Evolutionary conservation across 2,888 invertebrate species (phyloP), one percentile per base, ranked within the genome.

Genomic region (Trichogramma dendrolimi): DNA sequence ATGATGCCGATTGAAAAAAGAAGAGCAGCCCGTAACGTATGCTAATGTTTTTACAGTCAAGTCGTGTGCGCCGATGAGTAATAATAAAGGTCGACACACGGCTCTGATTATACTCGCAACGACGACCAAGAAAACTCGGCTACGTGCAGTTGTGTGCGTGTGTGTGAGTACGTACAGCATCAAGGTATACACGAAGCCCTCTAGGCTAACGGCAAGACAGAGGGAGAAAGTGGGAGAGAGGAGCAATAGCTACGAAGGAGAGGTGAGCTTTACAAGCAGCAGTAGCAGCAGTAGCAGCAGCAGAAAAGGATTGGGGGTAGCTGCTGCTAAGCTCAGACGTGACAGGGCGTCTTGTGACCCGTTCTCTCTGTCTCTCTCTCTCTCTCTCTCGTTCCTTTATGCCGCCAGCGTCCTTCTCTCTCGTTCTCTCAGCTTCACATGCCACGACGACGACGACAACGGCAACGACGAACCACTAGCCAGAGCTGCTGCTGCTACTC

Each of bases 281-380:
- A 27, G n/a, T n/a, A n/a, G 27, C 27, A 14, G 14, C 14, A 14
- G 14, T 2, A 14, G 14, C 14, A 27, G 27, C 38, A 44, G 55
- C n/a, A 6, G 40, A 40, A 42, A n/a, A 6, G 70, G 71, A 69
- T 27, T 27, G 73, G 68, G 69, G 73, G 74, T 71, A 70, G 75
- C 73, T 70, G 73, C 72, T 72, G 72, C n/a, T 56, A 14, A 71
- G 73, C 73, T 72, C 74, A 77, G 73, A 78, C 77, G 77, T 78
- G 77, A 77, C 78, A 73, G 73, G 77, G 73, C 77, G 76, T 77
- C 77, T 78, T 78, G 74, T 73, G 77, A 75, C 74, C 73, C 74
- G 70, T 61, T 52, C 52, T 52, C 61, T 63, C 59, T 63, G 54
- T 62, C 55, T 55, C 62, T 61, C 49, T 52, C 62, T 57, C 62